Base-by-base conservation (phyloP, 2,888 invertebrate species). In the Brachyptera risi region DNA sequence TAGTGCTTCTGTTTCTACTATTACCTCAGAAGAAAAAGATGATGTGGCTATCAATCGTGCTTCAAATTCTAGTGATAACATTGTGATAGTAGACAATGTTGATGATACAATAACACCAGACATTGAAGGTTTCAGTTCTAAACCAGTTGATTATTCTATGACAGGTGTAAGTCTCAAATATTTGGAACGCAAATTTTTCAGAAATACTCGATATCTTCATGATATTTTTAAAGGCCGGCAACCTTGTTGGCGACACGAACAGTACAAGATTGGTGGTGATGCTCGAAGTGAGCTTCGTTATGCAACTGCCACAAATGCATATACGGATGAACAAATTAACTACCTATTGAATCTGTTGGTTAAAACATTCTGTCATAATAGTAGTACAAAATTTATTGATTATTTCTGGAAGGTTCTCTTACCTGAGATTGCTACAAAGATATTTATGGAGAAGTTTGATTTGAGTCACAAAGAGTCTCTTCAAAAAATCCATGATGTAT, bases 391-490 rank as follows among this genome's bases (percentile, higher is more conserved):
- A 3, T 47, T 47, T n/a, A 4, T 47, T 3, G 47, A 47, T 23
- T 54, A 54, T 23, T 21, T 54, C 13, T 35, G 17, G 23, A 54
- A 37, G 21, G 54, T 54, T 4, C 54, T 54, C 3, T 2, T 54
- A 21, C 54, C 54, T 11, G 54, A 54, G 4, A 9, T 54, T 3
- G 31, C 35, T 19, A 54, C 35, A 11, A 35, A 54, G 9, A 17
- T 54, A 9, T 54, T 54, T 23, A 54, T 54, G 54, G 37, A 54
- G 11, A 7, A 23, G 37, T 37, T 37, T 37, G n/a, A 37, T 15
- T 17, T 54, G 15, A 35, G 21, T 21, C 17, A 54, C 19, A 7
- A 54, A n/a, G 54, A 54, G 23, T 17, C 54, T 11, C 15, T 54
- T 2, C 35, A 31, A 5, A 54, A 13, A n/a, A 54, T 54, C 3